A percentile compares a stretch with the other conserved stretches of the same genome.
Conservation (phyloP, 2,113 vertebrate species). For the Bujurquina vittata region DNA sequence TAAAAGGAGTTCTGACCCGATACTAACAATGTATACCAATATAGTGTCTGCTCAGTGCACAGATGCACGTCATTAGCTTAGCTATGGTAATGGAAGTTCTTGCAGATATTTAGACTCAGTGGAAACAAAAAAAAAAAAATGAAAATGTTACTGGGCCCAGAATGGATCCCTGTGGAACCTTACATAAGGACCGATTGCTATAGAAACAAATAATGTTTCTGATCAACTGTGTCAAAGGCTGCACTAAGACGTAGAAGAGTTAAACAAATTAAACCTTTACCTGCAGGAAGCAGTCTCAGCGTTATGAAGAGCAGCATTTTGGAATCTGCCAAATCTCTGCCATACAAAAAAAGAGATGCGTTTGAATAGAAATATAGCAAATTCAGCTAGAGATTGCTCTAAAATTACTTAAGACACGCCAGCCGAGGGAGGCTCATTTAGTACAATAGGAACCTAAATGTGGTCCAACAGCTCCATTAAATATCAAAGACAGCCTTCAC, state of each 20-base stretch:
- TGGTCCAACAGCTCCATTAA: background rate
- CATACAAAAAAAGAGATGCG: background rate
- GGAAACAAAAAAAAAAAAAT: background rate
- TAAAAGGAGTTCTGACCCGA: background rate
- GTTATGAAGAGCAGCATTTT: background rate
- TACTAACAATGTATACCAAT: background rate
- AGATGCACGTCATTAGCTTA: background rate
- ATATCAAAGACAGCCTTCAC: conserved; percentile 10
- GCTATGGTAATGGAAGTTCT: background rate
- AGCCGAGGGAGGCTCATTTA: background rate
- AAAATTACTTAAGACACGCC: background rate
- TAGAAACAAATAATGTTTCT: background rate
- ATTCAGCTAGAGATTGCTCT: background rate
- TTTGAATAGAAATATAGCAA: background rate
- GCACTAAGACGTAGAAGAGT: background rate
- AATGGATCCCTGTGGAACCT: background rate
- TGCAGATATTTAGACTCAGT: background rate
- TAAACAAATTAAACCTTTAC: too few relatives aligned
- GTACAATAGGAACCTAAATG: background rate
- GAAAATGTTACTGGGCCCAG: background rate
- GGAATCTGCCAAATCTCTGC: background rate
- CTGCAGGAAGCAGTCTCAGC: background rate
- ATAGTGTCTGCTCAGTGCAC: too few relatives aligned
- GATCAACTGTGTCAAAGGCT: too few relatives aligned
- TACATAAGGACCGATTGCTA: background rate